Evolutionary conservation across 2,113 vertebrate genomes (phyloP).

Genomic region (Edolisoma coerulescens): DNA sequence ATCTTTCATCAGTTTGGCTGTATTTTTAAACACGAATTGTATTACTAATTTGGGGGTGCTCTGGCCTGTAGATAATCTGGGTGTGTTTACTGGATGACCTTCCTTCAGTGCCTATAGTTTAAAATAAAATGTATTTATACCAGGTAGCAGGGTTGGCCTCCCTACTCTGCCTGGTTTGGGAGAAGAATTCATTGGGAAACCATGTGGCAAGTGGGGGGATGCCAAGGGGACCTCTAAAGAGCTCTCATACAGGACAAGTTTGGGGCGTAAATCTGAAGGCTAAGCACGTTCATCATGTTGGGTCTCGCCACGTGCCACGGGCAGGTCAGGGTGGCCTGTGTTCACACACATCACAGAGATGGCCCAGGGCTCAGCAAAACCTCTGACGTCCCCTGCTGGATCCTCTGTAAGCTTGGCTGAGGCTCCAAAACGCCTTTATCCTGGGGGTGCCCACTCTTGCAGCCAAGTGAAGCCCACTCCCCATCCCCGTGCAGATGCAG

Average conservation of each 20-base stretch:
- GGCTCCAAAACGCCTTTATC: neutral
- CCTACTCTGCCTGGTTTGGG: neutral
- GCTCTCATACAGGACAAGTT: neutral
- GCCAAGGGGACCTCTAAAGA: neutral
- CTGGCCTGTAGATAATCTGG: slow-evolving; percentile 43
- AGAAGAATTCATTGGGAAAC: neutral
- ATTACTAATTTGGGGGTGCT: slow-evolving; percentile 63
- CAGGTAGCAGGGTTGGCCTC: neutral
- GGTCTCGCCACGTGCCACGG: rapidly evolving
- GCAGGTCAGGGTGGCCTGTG: neutral
- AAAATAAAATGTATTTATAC: slow-evolving; percentile 63
- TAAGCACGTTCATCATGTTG: rapidly evolving
- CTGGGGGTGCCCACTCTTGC: neutral
- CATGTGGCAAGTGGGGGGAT: neutral
- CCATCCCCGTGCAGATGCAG: neutral
- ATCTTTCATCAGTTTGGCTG: slow-evolving; percentile 53
- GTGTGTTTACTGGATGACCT: slow-evolving; percentile 45
- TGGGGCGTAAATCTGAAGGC: neutral
- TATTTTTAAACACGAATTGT: slow-evolving; percentile 65
- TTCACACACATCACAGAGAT: neutral
- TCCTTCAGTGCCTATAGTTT: slow-evolving; percentile 16
- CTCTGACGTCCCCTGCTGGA: rapidly evolving
- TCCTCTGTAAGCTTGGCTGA: neutral
- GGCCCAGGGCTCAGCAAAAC: neutral
- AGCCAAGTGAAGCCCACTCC: neutral